These are phyloP conservation scores for Entomyzon cyanotis DNA, from an alignment of 2,113 vertebrate species.

Conservation along the genomic window DNA sequence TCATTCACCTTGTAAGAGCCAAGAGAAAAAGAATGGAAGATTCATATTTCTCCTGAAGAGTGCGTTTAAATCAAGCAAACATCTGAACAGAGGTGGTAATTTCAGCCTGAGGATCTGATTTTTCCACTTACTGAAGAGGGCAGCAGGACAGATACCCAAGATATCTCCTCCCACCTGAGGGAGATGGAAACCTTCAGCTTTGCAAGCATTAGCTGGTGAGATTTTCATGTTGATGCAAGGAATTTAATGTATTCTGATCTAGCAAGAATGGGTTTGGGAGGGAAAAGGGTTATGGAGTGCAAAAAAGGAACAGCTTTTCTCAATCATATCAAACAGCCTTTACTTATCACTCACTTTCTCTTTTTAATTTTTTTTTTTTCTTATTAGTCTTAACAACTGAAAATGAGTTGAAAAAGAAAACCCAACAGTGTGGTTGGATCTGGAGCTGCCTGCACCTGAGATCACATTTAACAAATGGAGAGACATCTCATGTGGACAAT, in stretches of 20 bases:
- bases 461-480: not conserved
- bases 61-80: fast-evolving
- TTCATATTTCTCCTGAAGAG: fast-evolving
- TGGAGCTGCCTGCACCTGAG: not conserved
- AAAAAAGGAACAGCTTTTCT: not conserved
- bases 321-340: not conserved
- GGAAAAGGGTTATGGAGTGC: not conserved
- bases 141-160: fast-evolving
- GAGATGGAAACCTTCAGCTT: not conserved
- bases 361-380: not conserved
- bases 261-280: not conserved
- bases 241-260: not conserved
- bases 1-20: not conserved
- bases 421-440: not conserved
- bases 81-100: not conserved
- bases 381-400: not conserved
- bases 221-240: fast-evolving
- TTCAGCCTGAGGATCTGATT: not conserved
- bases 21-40: not conserved
- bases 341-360: not conserved
- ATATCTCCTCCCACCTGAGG: not conserved
- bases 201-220: not conserved
- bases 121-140: not conserved
- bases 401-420: not conserved
- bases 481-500: not conserved